phyloP scores from a whole-genome alignment of 2,888 invertebrate species.

The Amaurobius ferox region DNA sequence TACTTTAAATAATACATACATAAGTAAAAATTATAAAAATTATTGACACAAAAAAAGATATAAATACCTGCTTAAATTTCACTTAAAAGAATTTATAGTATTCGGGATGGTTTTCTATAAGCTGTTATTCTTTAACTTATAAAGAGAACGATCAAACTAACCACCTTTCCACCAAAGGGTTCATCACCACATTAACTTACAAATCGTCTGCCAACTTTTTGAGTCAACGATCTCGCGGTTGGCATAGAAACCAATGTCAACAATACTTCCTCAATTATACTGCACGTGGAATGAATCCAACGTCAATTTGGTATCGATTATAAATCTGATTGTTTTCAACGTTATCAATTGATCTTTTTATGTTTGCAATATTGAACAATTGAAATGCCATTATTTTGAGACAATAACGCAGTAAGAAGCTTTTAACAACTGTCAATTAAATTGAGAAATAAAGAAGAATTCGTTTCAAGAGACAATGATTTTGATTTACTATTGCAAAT shows the following conservation, averaged over 20 bases:
- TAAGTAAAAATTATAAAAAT: too few species aligned
- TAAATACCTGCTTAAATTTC: neutral
- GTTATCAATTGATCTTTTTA: neutral
- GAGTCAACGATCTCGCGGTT: slow-evolving; percentile 63
- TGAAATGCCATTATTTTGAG: too few species aligned
- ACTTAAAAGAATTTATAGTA: neutral
- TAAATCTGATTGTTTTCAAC: slow-evolving; percentile 33
- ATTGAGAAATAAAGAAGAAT: too few species aligned
- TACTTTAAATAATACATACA: too few species aligned
- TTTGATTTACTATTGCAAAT: too few species aligned
- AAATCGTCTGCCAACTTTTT: slow-evolving; percentile 58
- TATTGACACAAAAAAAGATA: too few species aligned
- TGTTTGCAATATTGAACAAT: too few species aligned
- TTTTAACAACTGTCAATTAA: too few species aligned
- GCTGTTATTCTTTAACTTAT: neutral
- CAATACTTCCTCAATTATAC: slow-evolving; percentile 63
- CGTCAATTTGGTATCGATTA: slow-evolving; percentile 48
- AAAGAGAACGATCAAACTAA: slow-evolving; percentile 31
- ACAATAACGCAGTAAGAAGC: too few species aligned
- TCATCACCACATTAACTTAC: slow-evolving; percentile 27
- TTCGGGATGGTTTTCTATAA: neutral
- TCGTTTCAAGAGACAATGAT: too few species aligned
- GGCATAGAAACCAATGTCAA: slow-evolving; percentile 56
- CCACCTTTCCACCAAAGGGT: slow-evolving; percentile 31
- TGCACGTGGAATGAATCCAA: slow-evolving; percentile 52